phyloP scores from a whole-genome alignment of 2,888 invertebrate species.

The Cataglyphis cursor region DNA sequence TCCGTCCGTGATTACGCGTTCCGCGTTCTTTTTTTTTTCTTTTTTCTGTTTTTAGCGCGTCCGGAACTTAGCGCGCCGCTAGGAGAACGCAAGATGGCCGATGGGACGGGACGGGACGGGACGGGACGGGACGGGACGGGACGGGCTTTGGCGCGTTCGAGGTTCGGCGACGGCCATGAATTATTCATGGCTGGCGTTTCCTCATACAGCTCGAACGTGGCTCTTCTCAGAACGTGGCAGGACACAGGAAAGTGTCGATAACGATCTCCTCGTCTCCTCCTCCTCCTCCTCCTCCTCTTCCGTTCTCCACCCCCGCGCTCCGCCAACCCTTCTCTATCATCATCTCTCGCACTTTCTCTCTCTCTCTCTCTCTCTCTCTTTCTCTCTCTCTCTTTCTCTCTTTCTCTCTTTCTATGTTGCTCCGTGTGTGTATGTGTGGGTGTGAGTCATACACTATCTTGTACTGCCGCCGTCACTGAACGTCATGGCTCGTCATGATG shows the following conservation, averaged over 20 bases:
- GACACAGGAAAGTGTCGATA: slow-evolving; percentile 86
- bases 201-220: slow-evolving; percentile 83
- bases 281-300: slow-evolving; percentile 24
- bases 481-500: slow-evolving; percentile 78
- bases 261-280: slow-evolving; percentile 77
- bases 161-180: slow-evolving; percentile 84
- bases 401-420: slow-evolving; percentile 48
- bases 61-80: slow-evolving; percentile 45
- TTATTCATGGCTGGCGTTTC: slow-evolving; percentile 85
- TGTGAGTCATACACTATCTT: slow-evolving; percentile 65
- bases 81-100: slow-evolving; percentile 54
- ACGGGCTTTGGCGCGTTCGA: slow-evolving; percentile 63
- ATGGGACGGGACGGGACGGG: slow-evolving; percentile 54
- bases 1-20: slow-evolving; percentile 22
- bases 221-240: slow-evolving; percentile 86
- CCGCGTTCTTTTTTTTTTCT: not conserved
- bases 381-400: slow-evolving; percentile 55
- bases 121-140: slow-evolving; percentile 71
- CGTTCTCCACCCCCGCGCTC: slow-evolving; percentile 31
- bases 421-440: not conserved
- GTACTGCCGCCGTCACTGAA: slow-evolving; percentile 65
- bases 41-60: slow-evolving; percentile 20
- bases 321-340: slow-evolving; percentile 27
- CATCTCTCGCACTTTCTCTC: slow-evolving; percentile 51
- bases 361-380: slow-evolving; percentile 43